These are phyloP conservation scores for Atlantisia rogersi DNA, from an alignment of 2,113 vertebrate genomes.

Conservation along the genomic window DNA sequence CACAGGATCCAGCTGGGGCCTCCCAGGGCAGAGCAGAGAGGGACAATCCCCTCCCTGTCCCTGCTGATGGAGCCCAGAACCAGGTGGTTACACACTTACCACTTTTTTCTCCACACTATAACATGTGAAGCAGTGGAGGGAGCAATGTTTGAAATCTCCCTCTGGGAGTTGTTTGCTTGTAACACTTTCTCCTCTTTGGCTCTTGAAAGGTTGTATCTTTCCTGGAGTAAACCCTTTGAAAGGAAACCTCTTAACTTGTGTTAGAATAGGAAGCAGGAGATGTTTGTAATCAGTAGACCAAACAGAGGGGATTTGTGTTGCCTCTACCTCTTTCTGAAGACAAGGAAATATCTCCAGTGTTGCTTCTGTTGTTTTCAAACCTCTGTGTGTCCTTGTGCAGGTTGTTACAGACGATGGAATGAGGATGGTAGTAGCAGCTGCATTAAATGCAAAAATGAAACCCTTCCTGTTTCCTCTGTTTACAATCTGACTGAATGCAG, in stretches of 20 bases:
- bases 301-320: not conserved
- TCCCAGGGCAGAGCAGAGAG: too few species aligned
- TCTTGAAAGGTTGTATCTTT: not conserved
- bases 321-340: not conserved
- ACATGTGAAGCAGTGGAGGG: not conserved
- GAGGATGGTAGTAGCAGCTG: conserved; percentile 85
- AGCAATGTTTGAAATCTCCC: not conserved
- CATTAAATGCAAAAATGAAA: conserved; percentile 81
- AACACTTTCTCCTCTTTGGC: not conserved
- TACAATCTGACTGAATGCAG: conserved; percentile 82
- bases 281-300: not conserved
- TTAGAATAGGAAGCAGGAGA: not conserved
- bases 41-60: too few species aligned
- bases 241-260: not conserved
- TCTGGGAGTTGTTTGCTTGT: not conserved
- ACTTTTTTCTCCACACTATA: not conserved
- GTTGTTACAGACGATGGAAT: conserved; percentile 82
- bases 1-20: too few species aligned
- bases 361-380: not conserved
- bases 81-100: not conserved
- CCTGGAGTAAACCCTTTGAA: not conserved
- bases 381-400: conserved; percentile 40
- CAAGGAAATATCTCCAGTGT: not conserved
- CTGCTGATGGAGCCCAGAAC: too few species aligned
- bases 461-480: conserved; percentile 7